phyloP scores from a whole-genome alignment of 2,113 vertebrate genomes.

The Morone saxatilis region DNA sequence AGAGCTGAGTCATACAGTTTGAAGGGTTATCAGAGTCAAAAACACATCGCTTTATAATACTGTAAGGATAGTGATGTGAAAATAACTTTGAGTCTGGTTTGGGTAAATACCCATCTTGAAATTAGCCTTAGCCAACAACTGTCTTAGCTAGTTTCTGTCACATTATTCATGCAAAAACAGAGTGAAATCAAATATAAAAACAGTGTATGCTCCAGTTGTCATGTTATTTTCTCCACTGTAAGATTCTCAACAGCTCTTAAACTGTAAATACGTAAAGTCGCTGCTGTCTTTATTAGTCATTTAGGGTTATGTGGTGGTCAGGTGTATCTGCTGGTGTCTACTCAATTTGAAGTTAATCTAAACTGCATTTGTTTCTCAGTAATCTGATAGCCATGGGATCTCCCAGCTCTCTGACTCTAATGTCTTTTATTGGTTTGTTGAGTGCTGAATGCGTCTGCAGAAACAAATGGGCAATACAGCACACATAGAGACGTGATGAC shows the following conservation, averaged over 20 bases:
- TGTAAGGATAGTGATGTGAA: background rate
- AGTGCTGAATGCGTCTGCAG: background rate
- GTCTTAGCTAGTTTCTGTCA: background rate
- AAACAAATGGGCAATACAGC: background rate
- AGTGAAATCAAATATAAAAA: no score
- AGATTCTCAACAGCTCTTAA: background rate
- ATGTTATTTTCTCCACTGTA: background rate
- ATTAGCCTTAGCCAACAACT: background rate
- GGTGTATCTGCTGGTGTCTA: background rate
- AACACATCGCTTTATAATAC: background rate
- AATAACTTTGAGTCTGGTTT: background rate
- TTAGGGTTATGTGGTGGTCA: background rate
- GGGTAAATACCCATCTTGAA: background rate
- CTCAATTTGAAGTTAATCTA: background rate
- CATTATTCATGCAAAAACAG: background rate
- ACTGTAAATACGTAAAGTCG: background rate
- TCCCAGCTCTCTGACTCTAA: background rate
- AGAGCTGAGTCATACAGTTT: background rate
- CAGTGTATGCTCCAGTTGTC: background rate
- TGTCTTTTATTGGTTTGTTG: background rate
- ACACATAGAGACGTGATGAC: background rate
- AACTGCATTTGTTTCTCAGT: background rate
- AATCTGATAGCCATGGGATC: background rate
- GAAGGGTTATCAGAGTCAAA: background rate
- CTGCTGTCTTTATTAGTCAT: background rate